Evolutionary conservation across 1,140 invertebrate species (phyloP).

Genomic region (Melipona quadrifasciata): DNA sequence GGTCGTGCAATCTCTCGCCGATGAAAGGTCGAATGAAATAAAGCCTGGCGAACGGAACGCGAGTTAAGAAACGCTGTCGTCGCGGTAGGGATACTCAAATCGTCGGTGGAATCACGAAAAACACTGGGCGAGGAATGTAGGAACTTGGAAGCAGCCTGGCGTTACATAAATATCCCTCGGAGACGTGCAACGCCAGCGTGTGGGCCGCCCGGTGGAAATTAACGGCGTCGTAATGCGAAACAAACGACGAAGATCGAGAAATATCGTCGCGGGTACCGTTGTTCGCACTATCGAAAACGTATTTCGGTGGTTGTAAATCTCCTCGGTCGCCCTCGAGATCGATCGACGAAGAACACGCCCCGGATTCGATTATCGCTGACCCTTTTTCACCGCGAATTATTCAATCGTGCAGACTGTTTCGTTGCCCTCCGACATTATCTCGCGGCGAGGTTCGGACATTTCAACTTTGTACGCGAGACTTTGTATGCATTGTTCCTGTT

Average conservation of each 20-base stretch:
- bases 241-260: constrained; percentile 40
- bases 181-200: constrained; percentile 6
- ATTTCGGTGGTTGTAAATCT: constrained; percentile 32
- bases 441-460: no score
- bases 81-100: no score
- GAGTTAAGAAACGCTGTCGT: no score
- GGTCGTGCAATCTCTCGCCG: not conserved
- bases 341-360: not conserved
- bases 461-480: no score
- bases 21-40: no score
- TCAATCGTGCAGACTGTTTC: not conserved
- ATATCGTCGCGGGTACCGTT: constrained; percentile 7
- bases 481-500: no score
- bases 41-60: not conserved
- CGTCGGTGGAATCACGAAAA: constrained; percentile 18
- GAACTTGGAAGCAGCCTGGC: constrained; percentile 11
- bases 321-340: not conserved
- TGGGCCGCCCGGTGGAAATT: constrained; percentile 25
- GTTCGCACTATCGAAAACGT: constrained; percentile 43
- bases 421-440: not conserved
- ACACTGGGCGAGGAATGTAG: not conserved
- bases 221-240: constrained; percentile 47
- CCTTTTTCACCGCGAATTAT: constrained; percentile 2
- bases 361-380: not conserved
- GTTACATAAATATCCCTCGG: constrained; percentile 41